Percentiles rank a stretch among this genome's conserved stretches.
These are phyloP conservation scores for Drusus annulatus DNA, from an alignment of 1,140 invertebrate genomes.

Conservation along the genomic window DNA sequence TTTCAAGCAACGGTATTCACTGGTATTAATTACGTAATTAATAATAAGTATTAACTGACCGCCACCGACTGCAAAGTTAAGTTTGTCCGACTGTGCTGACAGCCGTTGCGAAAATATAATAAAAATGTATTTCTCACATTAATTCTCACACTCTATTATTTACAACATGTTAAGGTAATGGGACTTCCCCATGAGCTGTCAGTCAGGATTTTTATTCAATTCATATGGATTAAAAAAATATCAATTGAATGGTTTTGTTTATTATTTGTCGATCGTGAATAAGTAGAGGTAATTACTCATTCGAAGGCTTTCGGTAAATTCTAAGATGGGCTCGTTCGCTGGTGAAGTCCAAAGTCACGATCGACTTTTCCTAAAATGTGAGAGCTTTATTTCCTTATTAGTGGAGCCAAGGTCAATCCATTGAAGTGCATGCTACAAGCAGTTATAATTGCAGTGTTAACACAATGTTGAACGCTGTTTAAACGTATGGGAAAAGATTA, in stretches of 20 bases:
- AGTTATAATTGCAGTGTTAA: too few species aligned
- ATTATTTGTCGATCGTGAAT: conserved; percentile 25
- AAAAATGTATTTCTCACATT: too few species aligned
- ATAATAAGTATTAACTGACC: too few species aligned
- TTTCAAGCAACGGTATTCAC: too few species aligned
- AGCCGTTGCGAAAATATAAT: too few species aligned
- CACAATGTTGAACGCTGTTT: too few species aligned
- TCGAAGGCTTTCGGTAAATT: conserved; percentile 1
- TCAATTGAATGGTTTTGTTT: not conserved
- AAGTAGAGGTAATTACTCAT: conserved; percentile 15
- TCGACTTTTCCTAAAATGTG: not conserved
- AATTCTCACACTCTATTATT: too few species aligned
- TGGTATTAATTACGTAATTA: too few species aligned
- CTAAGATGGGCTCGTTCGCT: not conserved
- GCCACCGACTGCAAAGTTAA: too few species aligned
- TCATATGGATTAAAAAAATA: not conserved
- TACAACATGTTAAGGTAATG: not conserved
- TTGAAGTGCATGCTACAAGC: not conserved
- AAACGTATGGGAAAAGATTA: too few species aligned
- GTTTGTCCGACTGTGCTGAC: too few species aligned
- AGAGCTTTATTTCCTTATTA: conserved; percentile 21
- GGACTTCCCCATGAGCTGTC: not conserved
- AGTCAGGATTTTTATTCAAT: not conserved
- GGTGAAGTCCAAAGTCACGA: conserved; percentile 10
- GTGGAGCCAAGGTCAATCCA: not conserved